Conservation (phyloP, 1,140 invertebrate genomes). For the Meloidogyne floridensis region DNA sequence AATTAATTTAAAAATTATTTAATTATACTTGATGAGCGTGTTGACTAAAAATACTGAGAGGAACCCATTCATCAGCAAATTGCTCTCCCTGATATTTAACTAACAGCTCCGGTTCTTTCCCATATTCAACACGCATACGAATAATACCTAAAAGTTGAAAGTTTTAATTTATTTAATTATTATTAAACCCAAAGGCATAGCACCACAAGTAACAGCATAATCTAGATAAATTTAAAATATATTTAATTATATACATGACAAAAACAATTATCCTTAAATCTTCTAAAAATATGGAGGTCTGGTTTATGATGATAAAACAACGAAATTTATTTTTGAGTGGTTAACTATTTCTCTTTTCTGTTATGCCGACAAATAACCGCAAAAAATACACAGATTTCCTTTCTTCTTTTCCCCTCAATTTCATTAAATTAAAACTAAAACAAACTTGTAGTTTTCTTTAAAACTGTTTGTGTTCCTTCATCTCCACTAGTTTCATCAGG, state of each 20-base stretch:
- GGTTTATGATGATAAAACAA: too few relatives aligned
- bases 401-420: too few relatives aligned
- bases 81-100: background rate
- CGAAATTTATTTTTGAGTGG: too few relatives aligned
- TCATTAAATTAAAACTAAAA: background rate
- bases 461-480: background rate
- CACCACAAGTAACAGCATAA: background rate
- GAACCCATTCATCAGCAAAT: conserved; percentile 6
- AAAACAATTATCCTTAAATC: too few relatives aligned
- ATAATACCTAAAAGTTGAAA: background rate
- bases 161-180: too few relatives aligned
- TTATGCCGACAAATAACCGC: too few relatives aligned
- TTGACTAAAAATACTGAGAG: background rate
- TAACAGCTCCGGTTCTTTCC: background rate
- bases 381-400: background rate
- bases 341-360: too few relatives aligned
- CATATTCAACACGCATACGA: background rate
- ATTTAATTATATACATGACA: too few relatives aligned
- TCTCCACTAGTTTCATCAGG: conserved; percentile 6
- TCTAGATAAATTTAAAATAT: background rate
- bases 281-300: too few relatives aligned
- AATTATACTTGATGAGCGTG: background rate
- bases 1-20: background rate
- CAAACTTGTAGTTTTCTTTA: background rate
- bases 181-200: background rate